Conservation (phyloP, 1,140 invertebrate genomes). For the Polypedilum vanderplanki region DNA sequence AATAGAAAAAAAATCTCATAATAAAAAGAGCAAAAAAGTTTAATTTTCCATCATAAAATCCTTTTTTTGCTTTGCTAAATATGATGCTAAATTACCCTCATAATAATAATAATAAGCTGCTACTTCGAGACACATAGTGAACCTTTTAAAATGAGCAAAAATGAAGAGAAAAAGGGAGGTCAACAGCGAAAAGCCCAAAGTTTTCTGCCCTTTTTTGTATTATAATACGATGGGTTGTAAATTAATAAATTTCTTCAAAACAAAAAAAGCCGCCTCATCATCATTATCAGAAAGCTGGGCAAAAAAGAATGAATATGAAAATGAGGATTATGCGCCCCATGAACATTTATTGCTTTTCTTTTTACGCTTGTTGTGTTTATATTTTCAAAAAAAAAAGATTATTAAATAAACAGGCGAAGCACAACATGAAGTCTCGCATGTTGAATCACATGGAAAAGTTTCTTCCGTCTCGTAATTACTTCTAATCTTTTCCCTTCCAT, state of each 20-base stretch:
- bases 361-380: background rate
- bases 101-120: background rate
- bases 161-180: background rate
- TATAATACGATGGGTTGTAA: too few relatives aligned
- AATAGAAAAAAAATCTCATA: background rate
- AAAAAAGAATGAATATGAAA: too few relatives aligned
- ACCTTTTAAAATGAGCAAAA: background rate
- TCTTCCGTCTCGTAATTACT: background rate
- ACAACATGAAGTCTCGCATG: background rate
- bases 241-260: too few relatives aligned
- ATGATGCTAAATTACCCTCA: background rate
- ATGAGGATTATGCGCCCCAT: background rate
- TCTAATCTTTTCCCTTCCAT: background rate
- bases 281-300: too few relatives aligned
- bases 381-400: background rate
- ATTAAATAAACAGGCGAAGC: background rate
- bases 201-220: too few relatives aligned
- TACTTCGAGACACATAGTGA: background rate
- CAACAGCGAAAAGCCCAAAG: too few relatives aligned
- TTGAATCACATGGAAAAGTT: conserved; percentile 5
- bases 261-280: too few relatives aligned
- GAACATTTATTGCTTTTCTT: background rate
- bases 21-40: background rate
- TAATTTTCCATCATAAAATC: background rate
- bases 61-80: background rate